Evolutionary conservation across 2,113 vertebrate genomes (phyloP), one percentile per base, ranked within the genome.

Genomic region (Centropristis striata): DNA sequence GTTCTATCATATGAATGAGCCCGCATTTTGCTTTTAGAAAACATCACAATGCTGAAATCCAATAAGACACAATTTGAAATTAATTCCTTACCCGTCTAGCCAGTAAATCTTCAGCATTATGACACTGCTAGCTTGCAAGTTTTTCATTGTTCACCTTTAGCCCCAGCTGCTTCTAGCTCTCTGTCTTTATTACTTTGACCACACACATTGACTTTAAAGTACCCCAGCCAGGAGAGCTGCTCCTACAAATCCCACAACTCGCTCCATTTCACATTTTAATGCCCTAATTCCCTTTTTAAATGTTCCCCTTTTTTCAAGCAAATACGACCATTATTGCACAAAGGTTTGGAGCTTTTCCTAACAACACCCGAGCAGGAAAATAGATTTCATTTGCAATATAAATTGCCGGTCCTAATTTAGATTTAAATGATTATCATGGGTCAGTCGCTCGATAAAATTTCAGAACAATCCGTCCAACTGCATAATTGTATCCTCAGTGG

Each of bases 131-230:
- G 10, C 50, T 81, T 1, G 1, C 44, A 72, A 20, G 55, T 73
- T 88, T 78, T 68, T 78, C 63, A 68, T 25, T 32, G 63, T 58
- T 83, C 58, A 78, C 78, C 58, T 80, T 51, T 69, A 69, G 51
- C 49, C 73, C 18, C 60, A 53, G 69, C 49, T 77, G 68, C 54
- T 84, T 75, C 55, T 18, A 71, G 39, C 42, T 27, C 71, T 71
- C 53, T 55, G 61, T 73, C 66, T 80, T 74, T 72, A 80, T 77
- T 72, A 64, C 75, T 71, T 55, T 71, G 86, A 75, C 89, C 85
- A 84, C 86, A 85, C 83, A 86, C 81, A 72, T 49, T 78, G 61
- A 72, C 60, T 84, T 81, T 64, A 65, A 72, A 63, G 46, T 64
- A 70, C 41, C 51, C 27, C 59, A 72, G 42, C n/a, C 58, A 65